These are phyloP conservation scores for Clarias magur DNA, from an alignment of 2,113 vertebrate species.

Conservation along the genomic window DNA sequence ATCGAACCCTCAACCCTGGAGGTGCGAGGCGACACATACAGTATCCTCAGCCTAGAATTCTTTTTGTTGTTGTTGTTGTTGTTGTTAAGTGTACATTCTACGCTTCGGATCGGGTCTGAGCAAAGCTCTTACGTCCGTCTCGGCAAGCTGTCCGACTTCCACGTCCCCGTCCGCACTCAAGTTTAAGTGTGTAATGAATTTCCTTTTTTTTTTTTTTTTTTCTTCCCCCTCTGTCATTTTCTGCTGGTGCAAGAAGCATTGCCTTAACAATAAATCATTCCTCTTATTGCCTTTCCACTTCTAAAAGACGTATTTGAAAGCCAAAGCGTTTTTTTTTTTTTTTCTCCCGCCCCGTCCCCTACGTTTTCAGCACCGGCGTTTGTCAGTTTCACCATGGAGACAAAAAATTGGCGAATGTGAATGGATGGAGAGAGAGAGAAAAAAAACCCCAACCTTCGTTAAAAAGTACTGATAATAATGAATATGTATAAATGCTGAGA, in stretches of 20 bases:
- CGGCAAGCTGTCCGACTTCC: background rate
- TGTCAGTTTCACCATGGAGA: slow-evolving; percentile 17
- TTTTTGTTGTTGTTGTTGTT: background rate
- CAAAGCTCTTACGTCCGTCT: background rate
- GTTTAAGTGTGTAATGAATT: slow-evolving; percentile 38
- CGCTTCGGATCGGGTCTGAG: background rate
- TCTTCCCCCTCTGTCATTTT: slow-evolving; percentile 23
- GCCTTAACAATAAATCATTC: slow-evolving; percentile 34
- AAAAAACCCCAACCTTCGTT: background rate
- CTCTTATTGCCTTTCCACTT: slow-evolving; percentile 23
- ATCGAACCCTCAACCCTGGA: too few relatives aligned
- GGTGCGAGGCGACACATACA: background rate
- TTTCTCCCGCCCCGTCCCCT: background rate
- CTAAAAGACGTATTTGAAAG: slow-evolving; percentile 40
- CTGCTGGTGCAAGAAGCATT: slow-evolving; percentile 20
- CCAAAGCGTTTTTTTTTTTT: slow-evolving; percentile 29
- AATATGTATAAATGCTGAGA: too few relatives aligned
- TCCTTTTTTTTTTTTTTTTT: background rate
- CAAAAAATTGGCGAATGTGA: background rate
- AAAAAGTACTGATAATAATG: background rate
- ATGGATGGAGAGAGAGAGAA: background rate
- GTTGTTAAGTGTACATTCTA: background rate
- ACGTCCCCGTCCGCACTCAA: slow-evolving; percentile 12
- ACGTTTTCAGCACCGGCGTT: background rate
- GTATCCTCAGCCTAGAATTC: background rate